phyloP scores from a whole-genome alignment of 1,140 invertebrate species.

The Phortica variegata region DNA sequence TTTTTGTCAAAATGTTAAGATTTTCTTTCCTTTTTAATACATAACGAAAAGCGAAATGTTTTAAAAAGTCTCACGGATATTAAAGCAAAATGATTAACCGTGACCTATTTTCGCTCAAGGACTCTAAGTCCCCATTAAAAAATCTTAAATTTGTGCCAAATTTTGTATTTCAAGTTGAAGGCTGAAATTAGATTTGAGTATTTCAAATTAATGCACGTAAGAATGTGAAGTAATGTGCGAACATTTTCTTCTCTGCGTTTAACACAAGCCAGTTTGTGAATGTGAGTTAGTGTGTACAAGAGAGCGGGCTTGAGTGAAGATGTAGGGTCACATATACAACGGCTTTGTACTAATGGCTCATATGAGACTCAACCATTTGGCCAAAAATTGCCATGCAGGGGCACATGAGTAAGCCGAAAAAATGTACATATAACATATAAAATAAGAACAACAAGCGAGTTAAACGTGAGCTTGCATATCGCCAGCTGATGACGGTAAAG shows the following conservation, averaged over 20 bases:
- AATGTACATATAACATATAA: constrained; percentile 9
- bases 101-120: too few relatives aligned
- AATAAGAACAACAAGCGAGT: too few relatives aligned
- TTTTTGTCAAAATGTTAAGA: neutral
- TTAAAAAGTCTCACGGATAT: too few relatives aligned
- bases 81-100: too few relatives aligned
- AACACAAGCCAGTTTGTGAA: constrained; percentile 12
- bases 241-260: constrained; percentile 31
- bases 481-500: constrained; percentile 17
- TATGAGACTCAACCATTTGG: constrained; percentile 31
- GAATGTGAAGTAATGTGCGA: constrained; percentile 10
- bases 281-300: constrained; percentile 6
- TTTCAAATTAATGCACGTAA: neutral
- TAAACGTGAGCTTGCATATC: constrained; percentile 2
- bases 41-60: too few relatives aligned
- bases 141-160: too few relatives aligned
- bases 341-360: constrained; percentile 30
- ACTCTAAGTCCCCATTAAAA: too few relatives aligned
- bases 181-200: too few relatives aligned
- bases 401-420: neutral
- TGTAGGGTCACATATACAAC: too few relatives aligned
- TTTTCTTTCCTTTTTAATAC: neutral
- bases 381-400: constrained; percentile 26
- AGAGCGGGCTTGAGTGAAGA: too few relatives aligned
- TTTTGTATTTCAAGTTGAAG: too few relatives aligned